Conservation (phyloP, 2,888 invertebrate genomes). For the Entomobrya proxima region DNA sequence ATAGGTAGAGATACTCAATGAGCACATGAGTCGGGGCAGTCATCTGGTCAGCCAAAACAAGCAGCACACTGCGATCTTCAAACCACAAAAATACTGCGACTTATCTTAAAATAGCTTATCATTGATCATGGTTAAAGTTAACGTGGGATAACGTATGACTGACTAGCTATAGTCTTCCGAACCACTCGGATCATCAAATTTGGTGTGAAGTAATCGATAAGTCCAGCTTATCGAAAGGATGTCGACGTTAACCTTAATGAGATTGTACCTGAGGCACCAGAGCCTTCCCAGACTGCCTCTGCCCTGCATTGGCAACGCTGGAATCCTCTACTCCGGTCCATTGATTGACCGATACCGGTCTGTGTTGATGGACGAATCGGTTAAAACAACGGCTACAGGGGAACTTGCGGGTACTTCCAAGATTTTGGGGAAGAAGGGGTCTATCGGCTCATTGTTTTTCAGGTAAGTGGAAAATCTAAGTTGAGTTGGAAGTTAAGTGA, state of each 20-base stretch:
- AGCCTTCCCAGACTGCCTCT: slow-evolving; percentile 43
- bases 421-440: not conserved
- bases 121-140: too few species aligned
- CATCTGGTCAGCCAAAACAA: too few species aligned
- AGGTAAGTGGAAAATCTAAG: slow-evolving; percentile 4
- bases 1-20: too few species aligned
- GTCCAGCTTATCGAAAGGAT: not conserved
- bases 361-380: not conserved
- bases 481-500: not conserved
- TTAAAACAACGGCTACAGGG: not conserved
- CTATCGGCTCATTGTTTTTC: slow-evolving; percentile 24
- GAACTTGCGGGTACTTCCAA: slow-evolving; percentile 11
- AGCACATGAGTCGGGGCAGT: too few species aligned
- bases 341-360: slow-evolving; percentile 25
- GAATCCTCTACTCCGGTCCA: slow-evolving; percentile 17
- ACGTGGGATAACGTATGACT: too few species aligned
- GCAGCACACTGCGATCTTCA: too few species aligned
- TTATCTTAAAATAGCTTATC: too few species aligned
- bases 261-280: slow-evolving; percentile 49
- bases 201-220: too few species aligned
- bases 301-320: slow-evolving; percentile 43
- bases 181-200: too few species aligned
- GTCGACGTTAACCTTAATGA: slow-evolving; percentile 43
- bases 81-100: too few species aligned
- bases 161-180: too few species aligned